Conservation (phyloP, 2,888 invertebrate species). For the Andrena haemorrhoa region DNA sequence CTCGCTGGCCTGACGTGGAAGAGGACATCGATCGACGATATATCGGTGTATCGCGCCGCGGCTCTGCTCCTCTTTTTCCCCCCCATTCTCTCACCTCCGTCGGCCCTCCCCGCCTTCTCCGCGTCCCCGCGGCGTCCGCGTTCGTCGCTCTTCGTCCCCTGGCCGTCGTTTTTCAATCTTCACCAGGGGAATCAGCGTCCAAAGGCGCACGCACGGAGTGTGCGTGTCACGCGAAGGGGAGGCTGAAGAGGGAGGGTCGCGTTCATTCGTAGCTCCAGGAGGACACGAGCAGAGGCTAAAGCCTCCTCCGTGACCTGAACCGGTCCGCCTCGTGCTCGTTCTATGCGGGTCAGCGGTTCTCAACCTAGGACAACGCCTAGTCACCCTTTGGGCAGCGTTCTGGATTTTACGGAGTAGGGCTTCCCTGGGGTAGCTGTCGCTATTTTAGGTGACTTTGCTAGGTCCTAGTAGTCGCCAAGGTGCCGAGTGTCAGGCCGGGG, state of each 20-base stretch:
- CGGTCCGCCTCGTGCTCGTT: constrained; percentile 81
- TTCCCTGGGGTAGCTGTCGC: background rate
- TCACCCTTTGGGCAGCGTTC: background rate
- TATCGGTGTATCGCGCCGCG: constrained; percentile 48
- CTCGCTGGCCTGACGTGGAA: constrained; percentile 60
- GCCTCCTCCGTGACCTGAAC: constrained; percentile 81
- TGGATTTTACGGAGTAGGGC: no score
- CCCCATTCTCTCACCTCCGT: constrained; percentile 40
- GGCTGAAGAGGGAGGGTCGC: constrained; percentile 53
- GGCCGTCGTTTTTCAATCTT: constrained; percentile 64
- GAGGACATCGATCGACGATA: constrained; percentile 70
- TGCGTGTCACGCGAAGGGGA: constrained; percentile 69
- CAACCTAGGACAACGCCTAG: constrained; percentile 71
- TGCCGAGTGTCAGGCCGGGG: no score
- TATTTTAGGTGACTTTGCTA: no score
- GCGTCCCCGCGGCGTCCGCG: constrained; percentile 2
- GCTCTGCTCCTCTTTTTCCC: constrained; percentile 29
- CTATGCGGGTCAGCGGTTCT: constrained; percentile 79
- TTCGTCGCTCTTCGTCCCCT: constrained; percentile 14
- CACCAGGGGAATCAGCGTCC: constrained; percentile 50
- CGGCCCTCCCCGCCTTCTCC: background rate
- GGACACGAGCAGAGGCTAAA: constrained; percentile 76
- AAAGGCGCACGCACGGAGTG: constrained; percentile 59
- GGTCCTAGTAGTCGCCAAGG: no score
- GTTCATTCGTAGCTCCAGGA: constrained; percentile 72